Percentiles rank a stretch among this genome's conserved stretches.
phyloP scores from a whole-genome alignment of 2,797 vertebrate species.

The Darevskia mixta region DNA sequence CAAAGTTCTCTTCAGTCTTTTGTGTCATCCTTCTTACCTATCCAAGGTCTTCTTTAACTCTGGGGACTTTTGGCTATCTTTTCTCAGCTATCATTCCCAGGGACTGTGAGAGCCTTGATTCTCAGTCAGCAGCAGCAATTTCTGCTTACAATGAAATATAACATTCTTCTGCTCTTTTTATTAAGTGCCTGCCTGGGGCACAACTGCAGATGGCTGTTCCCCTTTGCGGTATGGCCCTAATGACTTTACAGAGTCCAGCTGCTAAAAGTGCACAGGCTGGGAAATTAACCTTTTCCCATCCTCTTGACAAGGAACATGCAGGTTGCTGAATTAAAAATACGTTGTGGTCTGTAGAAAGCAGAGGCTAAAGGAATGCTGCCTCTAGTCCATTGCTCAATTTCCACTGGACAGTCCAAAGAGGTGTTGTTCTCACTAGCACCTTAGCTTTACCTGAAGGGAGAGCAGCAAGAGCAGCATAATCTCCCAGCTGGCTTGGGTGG shows the following conservation, averaged over 20 bases:
- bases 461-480: background rate
- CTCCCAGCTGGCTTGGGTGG: background rate
- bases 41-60: slow-evolving; percentile 12
- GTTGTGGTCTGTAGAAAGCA: background rate
- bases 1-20: background rate
- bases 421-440: background rate
- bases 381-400: background rate
- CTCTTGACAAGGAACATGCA: background rate
- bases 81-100: background rate
- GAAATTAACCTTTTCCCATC: slow-evolving; percentile 12
- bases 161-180: slow-evolving; percentile 8
- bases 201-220: slow-evolving; percentile 5
- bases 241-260: slow-evolving; percentile 14
- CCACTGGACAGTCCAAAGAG: background rate
- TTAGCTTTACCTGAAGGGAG: background rate
- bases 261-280: background rate
- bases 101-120: background rate
- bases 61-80: background rate
- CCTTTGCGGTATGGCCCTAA: slow-evolving; percentile 10
- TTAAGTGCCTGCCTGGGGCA: slow-evolving; percentile 30
- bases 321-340: background rate
- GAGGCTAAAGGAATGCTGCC: background rate
- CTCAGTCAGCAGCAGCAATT: slow-evolving; percentile 15
- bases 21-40: background rate
- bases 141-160: slow-evolving; percentile 32